phyloP scores from a whole-genome alignment of 2,797 vertebrate genomes.

The Eulemur mongoz region DNA sequence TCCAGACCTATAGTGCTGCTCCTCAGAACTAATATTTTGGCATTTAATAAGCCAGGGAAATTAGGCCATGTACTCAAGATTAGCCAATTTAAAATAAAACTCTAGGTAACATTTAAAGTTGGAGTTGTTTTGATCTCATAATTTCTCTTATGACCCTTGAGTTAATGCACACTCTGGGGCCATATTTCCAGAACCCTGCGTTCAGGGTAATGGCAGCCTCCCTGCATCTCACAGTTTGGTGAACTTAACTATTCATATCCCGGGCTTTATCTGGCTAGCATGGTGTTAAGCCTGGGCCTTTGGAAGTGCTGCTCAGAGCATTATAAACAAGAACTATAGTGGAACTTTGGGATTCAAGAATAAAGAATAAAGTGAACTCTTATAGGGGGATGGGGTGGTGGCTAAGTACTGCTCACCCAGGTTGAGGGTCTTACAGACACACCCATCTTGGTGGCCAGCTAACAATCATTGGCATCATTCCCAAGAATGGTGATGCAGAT shows the following conservation, averaged over 20 bases:
- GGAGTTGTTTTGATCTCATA: constrained; percentile 40
- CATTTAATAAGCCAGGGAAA: constrained; percentile 55
- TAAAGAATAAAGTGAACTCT: not conserved
- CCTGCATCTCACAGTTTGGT: not conserved
- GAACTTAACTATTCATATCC: not conserved
- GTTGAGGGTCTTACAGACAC: not conserved
- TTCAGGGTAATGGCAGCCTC: not conserved
- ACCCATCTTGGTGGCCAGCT: not conserved
- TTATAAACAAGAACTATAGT: not conserved
- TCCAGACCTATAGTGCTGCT: constrained; percentile 41
- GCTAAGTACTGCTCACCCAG: not conserved
- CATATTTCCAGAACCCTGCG: not conserved
- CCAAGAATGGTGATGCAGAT: not conserved
- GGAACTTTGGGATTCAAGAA: not conserved
- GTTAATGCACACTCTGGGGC: not conserved
- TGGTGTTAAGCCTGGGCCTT: not conserved
- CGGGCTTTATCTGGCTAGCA: not conserved
- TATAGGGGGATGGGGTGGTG: not conserved
- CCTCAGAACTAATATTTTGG: constrained; percentile 65
- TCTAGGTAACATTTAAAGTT: constrained; percentile 59
- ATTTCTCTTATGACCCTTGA: constrained; percentile 45
- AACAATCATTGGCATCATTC: not conserved
- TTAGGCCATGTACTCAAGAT: constrained; percentile 28
- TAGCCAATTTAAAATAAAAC: not conserved
- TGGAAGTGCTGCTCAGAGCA: not conserved